phyloP scores from a whole-genome alignment of 2,797 vertebrate species.

The Acanthurus lineatus region DNA sequence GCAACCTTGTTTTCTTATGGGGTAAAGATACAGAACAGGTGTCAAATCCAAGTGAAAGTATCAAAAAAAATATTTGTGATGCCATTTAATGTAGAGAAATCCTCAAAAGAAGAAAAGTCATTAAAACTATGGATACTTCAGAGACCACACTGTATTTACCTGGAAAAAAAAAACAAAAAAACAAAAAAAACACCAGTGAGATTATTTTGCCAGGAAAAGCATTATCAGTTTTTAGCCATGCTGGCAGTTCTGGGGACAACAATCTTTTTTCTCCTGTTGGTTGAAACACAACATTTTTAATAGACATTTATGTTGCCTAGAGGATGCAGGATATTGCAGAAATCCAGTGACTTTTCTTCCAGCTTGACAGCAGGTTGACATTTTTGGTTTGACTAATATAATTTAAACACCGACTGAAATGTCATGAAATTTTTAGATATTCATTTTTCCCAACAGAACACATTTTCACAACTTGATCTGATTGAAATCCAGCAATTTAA shows the following conservation, averaged over 20 bases:
- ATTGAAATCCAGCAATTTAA: too few species aligned
- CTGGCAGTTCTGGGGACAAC: background rate
- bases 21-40: background rate
- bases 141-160: fast-evolving
- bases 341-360: background rate
- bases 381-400: background rate
- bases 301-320: background rate
- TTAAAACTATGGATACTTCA: too few species aligned
- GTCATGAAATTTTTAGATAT: background rate
- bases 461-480: too few species aligned
- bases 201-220: background rate
- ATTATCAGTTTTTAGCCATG: background rate
- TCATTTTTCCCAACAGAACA: background rate
- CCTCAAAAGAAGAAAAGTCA: background rate
- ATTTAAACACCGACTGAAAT: background rate
- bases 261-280: fast-evolving
- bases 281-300: background rate
- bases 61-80: too few species aligned
- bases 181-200: too few species aligned
- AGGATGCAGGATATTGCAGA: background rate
- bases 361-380: background rate
- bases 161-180: background rate
- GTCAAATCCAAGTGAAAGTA: background rate
- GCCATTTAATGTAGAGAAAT: background rate
- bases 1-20: background rate